Evolutionary conservation across 2,888 invertebrate genomes (phyloP).

Genomic region (Lithophane ornitopus): DNA sequence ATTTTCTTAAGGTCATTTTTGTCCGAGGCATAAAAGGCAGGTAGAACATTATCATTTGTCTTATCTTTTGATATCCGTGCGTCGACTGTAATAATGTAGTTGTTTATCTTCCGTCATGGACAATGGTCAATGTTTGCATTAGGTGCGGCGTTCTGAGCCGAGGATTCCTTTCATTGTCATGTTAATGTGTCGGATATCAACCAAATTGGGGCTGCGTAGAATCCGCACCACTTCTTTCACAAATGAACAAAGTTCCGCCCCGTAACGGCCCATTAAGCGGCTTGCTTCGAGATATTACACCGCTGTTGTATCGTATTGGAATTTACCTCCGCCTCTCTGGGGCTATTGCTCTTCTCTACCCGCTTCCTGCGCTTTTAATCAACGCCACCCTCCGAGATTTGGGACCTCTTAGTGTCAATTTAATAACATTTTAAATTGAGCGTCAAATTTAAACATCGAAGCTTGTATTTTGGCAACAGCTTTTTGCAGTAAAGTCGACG

Average conservation of each 20-base stretch:
- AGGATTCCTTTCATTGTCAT: conserved; percentile 73
- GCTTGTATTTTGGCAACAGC: conserved; percentile 41
- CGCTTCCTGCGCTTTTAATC: conserved; percentile 79
- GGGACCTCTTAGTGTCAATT: conserved; percentile 79
- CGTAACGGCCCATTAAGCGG: conserved; percentile 80
- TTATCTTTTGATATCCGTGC: conserved; percentile 66
- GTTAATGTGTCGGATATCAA: conserved; percentile 70
- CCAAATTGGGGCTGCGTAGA: conserved; percentile 60
- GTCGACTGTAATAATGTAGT: conserved; percentile 65
- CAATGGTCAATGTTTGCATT: conserved; percentile 77
- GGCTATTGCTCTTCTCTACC: conserved; percentile 69
- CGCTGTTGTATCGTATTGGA: conserved; percentile 78
- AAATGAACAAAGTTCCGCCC: conserved; percentile 81
- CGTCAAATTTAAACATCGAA: conserved; percentile 72
- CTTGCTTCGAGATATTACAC: conserved; percentile 79
- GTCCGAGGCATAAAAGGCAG: conserved; percentile 21
- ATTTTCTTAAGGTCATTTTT: not conserved
- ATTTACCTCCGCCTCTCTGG: conserved; percentile 75
- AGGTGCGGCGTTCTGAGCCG: conserved; percentile 58
- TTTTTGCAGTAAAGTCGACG: conserved; percentile 53
- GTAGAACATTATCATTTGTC: conserved; percentile 43
- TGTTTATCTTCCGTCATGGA: conserved; percentile 69
- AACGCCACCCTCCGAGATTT: conserved; percentile 73
- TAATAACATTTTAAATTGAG: conserved; percentile 78
- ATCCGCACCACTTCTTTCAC: conserved; percentile 58